phyloP scores from a whole-genome alignment of 2,797 vertebrate genomes.

The Rhabdomys pumilio region DNA sequence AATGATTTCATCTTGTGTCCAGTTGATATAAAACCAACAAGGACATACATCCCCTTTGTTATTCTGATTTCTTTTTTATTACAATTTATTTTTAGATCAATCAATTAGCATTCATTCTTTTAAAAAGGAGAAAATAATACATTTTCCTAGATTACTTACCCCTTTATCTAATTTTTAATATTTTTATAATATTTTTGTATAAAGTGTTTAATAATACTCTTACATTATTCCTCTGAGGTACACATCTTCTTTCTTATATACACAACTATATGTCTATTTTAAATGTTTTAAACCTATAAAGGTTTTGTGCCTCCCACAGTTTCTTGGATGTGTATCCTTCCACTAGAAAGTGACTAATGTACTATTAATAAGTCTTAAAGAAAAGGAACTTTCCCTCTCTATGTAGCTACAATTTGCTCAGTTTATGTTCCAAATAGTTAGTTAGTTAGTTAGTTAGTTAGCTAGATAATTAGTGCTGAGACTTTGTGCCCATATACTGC shows the following conservation, averaged over 20 bases:
- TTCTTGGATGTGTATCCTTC: neutral
- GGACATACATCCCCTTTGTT: neutral
- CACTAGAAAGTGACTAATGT: neutral
- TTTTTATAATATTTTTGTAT: neutral
- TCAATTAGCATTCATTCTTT: neutral
- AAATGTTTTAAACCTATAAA: neutral
- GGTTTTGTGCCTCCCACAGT: neutral
- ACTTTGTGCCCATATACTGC: neutral
- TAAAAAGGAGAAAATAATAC: neutral
- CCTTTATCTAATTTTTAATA: neutral
- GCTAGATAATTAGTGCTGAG: neutral
- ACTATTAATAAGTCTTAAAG: neutral
- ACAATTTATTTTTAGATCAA: neutral
- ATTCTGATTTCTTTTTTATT: neutral
- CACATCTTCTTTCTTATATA: neutral
- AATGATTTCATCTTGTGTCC: neutral
- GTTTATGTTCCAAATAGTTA: neutral
- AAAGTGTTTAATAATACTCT: neutral
- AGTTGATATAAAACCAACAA: neutral
- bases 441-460: neutral
- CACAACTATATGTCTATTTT: neutral
- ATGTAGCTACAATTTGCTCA: neutral
- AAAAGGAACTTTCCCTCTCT: neutral
- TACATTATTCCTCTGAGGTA: neutral
- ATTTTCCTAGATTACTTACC: neutral